These are phyloP conservation scores for Palythoa heliodiscus DNA, from an alignment of 92 coral and sea anemone species.

Conservation along the genomic window DNA sequence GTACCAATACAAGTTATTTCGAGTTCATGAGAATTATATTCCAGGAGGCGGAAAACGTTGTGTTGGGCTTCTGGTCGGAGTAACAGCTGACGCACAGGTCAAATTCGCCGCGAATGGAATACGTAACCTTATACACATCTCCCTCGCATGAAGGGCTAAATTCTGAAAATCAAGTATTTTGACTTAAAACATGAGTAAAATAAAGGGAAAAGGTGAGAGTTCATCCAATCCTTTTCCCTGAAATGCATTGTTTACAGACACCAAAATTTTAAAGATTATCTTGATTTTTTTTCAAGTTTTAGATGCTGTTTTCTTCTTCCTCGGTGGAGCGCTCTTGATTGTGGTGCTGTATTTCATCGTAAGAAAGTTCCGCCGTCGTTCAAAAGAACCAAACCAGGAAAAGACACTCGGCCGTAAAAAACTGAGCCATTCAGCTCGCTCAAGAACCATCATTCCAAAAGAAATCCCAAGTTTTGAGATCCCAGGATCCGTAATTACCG, in stretches of 20 bases:
- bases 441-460: constrained; percentile 31
- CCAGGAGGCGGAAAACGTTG: neutral
- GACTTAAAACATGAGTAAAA: constrained; percentile 12
- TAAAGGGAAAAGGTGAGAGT: constrained; percentile 6
- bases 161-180: neutral
- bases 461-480: constrained; percentile 30
- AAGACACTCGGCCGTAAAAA: neutral
- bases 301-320: constrained; percentile 32
- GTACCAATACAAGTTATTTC: constrained; percentile 14
- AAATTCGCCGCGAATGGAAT: neutral
- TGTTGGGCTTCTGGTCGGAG: neutral
- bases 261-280: neutral
- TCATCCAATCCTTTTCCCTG: constrained; percentile 2
- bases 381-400: neutral
- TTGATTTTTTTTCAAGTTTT: constrained; percentile 7
- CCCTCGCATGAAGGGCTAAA: neutral
- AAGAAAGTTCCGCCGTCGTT: constrained; percentile 25
- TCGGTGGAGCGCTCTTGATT: constrained; percentile 16
- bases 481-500: constrained; percentile 13
- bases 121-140: neutral
- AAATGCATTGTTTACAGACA: neutral
- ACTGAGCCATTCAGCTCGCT: constrained; percentile 29
- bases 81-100: neutral
- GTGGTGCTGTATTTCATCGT: constrained; percentile 34
- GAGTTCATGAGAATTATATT: constrained; percentile 14